phyloP scores from a whole-genome alignment of 2,797 vertebrate genomes.

The Typhlichthys eigenmanni region DNA sequence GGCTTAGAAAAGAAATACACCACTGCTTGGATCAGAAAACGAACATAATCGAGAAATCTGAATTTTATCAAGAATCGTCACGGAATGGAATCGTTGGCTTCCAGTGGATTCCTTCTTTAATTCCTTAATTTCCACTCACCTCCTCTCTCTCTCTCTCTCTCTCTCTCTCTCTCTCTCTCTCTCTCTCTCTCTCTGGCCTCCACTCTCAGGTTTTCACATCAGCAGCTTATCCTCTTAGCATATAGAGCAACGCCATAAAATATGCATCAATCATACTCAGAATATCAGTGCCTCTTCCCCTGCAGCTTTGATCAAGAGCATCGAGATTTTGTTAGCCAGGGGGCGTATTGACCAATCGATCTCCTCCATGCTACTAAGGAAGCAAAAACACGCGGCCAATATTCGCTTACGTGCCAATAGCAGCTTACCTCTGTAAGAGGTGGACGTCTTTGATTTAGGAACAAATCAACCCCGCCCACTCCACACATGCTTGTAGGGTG shows the following conservation, averaged over 20 bases:
- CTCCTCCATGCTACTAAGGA: constrained; percentile 55
- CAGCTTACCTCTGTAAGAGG: constrained; percentile 17
- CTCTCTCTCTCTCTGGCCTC: neutral
- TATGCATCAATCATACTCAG: constrained; percentile 34
- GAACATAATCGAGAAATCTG: too few species aligned
- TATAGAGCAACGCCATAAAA: constrained; percentile 30
- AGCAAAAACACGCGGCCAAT: constrained; percentile 59
- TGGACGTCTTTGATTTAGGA: constrained; percentile 33
- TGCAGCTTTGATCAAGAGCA: constrained; percentile 18
- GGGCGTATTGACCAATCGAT: constrained; percentile 57
- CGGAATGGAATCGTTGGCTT: too few species aligned
- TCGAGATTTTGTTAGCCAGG: constrained; percentile 45
- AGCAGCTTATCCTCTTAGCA: constrained; percentile 9
- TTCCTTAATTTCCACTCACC: too few species aligned
- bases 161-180: constrained; percentile 16
- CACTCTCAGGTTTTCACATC: constrained; percentile 17
- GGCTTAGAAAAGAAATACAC: too few species aligned
- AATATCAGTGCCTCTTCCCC: constrained; percentile 16
- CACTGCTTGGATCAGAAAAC: too few species aligned
- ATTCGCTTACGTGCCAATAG: constrained; percentile 41
- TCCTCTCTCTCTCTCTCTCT: constrained; percentile 21
- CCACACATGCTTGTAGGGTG: too few species aligned
- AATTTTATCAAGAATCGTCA: too few species aligned
- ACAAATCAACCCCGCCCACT: too few species aligned
- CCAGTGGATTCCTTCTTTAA: too few species aligned